phyloP scores from a whole-genome alignment of 2,797 vertebrate genomes.

The Xenentodon cancila region DNA sequence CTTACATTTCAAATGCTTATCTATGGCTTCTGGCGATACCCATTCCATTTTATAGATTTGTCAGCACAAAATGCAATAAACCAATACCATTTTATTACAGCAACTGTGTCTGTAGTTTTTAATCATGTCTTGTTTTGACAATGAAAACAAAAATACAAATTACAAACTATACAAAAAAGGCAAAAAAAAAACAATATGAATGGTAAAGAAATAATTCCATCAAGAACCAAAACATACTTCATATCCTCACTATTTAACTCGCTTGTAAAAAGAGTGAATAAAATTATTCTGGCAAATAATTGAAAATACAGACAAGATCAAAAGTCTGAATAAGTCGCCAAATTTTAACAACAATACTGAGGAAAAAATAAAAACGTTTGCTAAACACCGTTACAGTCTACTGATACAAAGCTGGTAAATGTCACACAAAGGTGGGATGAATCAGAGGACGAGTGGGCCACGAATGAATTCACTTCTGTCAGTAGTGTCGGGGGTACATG shows the following conservation, averaged over 20 bases:
- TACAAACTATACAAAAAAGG: slow-evolving; percentile 54
- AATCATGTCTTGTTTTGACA: slow-evolving; percentile 55
- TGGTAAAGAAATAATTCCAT: slow-evolving; percentile 29
- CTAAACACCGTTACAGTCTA: slow-evolving; percentile 47
- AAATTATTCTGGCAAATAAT: slow-evolving; percentile 32
- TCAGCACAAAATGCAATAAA: slow-evolving; percentile 99
- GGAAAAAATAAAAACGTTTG: slow-evolving; percentile 57
- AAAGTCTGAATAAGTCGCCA: slow-evolving; percentile 15
- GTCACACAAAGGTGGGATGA: slow-evolving; percentile 36
- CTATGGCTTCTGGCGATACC: slow-evolving; percentile 93
- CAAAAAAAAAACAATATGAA: slow-evolving; percentile 5
- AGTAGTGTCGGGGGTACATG: slow-evolving; percentile 92
- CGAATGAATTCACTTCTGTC: slow-evolving; percentile 45
- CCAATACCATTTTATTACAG: slow-evolving; percentile 97
- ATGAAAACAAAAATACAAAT: slow-evolving; percentile 50
- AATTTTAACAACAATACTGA: slow-evolving; percentile 17
- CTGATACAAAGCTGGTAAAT: slow-evolving; percentile 40
- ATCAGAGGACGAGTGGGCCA: slow-evolving; percentile 13
- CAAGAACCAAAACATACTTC: slow-evolving; percentile 34
- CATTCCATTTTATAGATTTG: slow-evolving; percentile 98
- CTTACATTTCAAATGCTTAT: slow-evolving; percentile 97
- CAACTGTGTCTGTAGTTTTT: slow-evolving; percentile 78
- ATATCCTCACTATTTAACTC: slow-evolving; percentile 17
- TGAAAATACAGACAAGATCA: slow-evolving; percentile 31
- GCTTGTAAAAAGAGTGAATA: slow-evolving; percentile 14